Conservation (phyloP, 2,888 invertebrate genomes). For the Lasioglossum figueresi region DNA sequence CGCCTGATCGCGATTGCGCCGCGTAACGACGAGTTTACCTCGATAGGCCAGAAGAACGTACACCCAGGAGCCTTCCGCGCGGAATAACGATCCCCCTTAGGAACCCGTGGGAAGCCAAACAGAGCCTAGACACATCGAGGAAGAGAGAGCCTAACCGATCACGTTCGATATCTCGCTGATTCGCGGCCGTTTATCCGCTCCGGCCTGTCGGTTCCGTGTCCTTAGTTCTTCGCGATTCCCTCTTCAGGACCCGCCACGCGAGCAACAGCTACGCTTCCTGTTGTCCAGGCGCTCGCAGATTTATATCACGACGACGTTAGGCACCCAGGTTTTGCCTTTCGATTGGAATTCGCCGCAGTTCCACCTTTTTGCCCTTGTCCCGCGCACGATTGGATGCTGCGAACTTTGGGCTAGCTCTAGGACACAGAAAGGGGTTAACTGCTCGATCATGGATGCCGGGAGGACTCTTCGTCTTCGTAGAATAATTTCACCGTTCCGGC, state of each 20-base stretch:
- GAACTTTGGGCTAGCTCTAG: background rate
- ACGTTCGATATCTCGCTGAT: conserved; percentile 26
- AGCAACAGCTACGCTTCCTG: conserved; percentile 9
- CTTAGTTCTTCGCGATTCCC: background rate
- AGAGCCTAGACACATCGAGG: background rate
- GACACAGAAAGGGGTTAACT: background rate
- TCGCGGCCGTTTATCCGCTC: background rate
- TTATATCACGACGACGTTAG: background rate
- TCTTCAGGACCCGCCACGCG: conserved; percentile 6
- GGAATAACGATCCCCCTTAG: conserved; percentile 53
- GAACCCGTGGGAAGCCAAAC: conserved; percentile 42
- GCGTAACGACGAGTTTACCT: conserved; percentile 60
- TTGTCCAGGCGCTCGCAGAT: background rate
- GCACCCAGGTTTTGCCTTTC: background rate
- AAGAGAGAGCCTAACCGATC: background rate
- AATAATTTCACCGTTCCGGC: background rate
- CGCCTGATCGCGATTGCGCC: conserved; percentile 54
- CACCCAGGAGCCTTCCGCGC: conserved; percentile 19
- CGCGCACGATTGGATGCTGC: background rate
- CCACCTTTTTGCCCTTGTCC: background rate
- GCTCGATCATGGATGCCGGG: background rate
- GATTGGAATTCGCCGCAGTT: conserved; percentile 10
- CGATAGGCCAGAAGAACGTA: conserved; percentile 46
- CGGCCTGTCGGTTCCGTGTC: conserved; percentile 6
- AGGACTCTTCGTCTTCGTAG: background rate